These are phyloP conservation scores for Antechinus flavipes DNA, from an alignment of 2,113 vertebrate genomes.

Conservation along the genomic window DNA sequence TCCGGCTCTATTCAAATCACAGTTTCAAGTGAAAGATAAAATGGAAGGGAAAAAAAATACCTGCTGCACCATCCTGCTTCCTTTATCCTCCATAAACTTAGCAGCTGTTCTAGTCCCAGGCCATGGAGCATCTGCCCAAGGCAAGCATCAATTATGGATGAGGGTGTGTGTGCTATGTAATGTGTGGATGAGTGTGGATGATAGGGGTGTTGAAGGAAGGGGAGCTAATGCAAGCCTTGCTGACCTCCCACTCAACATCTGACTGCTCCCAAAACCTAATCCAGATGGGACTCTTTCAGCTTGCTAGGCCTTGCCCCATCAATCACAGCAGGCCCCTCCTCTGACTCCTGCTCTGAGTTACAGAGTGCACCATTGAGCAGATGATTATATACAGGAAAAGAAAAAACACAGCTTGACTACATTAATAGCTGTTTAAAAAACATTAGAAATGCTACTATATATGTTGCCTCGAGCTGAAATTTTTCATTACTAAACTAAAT, in stretches of 20 bases:
- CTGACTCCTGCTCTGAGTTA: constrained; percentile 75
- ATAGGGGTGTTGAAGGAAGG: constrained; percentile 78
- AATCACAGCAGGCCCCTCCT: constrained; percentile 86
- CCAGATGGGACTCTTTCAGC: constrained; percentile 83
- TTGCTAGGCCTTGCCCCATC: constrained; percentile 81
- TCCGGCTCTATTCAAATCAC: constrained; percentile 52
- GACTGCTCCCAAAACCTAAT: constrained; percentile 83
- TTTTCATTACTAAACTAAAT: constrained; percentile 80
- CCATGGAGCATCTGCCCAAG: constrained; percentile 89
- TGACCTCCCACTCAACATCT: constrained; percentile 87
- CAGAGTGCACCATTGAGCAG: constrained; percentile 79
- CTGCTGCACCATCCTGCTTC: constrained; percentile 91
- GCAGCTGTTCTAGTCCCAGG: constrained; percentile 89
- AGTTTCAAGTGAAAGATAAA: constrained; percentile 81
- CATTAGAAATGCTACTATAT: constrained; percentile 76
- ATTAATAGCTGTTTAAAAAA: constrained; percentile 84
- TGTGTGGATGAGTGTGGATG: constrained; percentile 68
- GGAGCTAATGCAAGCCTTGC: constrained; percentile 83
- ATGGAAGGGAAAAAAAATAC: constrained; percentile 87
- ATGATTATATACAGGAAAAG: constrained; percentile 79
- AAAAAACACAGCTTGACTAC: constrained; percentile 70
- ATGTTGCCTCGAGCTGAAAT: constrained; percentile 67
- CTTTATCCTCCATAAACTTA: constrained; percentile 90
- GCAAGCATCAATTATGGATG: constrained; percentile 86
- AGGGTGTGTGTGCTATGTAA: constrained; percentile 76